These are phyloP conservation scores for Potamilus streckersoni DNA, from an alignment of 1,140 invertebrate genomes.

Conservation along the genomic window DNA sequence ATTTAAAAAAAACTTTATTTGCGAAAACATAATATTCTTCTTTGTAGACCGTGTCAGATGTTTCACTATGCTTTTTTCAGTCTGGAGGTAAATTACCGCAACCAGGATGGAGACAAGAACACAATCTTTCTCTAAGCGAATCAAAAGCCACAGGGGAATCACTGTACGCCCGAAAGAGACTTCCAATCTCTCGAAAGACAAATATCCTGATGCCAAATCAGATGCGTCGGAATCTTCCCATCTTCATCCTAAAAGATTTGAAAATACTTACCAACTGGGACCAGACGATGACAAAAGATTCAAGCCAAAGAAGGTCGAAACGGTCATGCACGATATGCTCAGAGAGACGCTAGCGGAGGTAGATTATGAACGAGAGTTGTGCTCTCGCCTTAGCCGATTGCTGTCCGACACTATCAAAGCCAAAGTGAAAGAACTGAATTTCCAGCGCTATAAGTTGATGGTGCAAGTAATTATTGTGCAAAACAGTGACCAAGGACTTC, in stretches of 20 bases:
- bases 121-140: too few species aligned
- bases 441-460: conserved; percentile 43
- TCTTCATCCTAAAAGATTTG: not conserved
- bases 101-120: too few species aligned
- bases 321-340: conserved; percentile 19
- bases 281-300: conserved; percentile 30
- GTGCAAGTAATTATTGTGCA: conserved; percentile 41
- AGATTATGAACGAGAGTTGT: conserved; percentile 26
- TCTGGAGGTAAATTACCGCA: too few species aligned
- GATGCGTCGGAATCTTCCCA: too few species aligned
- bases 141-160: too few species aligned
- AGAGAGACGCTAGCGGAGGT: conserved; percentile 23
- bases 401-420: conserved; percentile 35
- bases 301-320: conserved; percentile 24
- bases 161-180: too few species aligned
- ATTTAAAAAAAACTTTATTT: too few species aligned
- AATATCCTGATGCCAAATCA: too few species aligned
- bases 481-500: conserved; percentile 39
- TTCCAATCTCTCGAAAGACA: too few species aligned
- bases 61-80: too few species aligned
- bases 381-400: conserved; percentile 21
- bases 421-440: conserved; percentile 36
- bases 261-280: conserved; percentile 36
- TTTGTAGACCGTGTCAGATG: too few species aligned
- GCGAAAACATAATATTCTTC: too few species aligned